Base-by-base conservation (phyloP, 2,113 vertebrate species). In the Suncus etruscus region DNA sequence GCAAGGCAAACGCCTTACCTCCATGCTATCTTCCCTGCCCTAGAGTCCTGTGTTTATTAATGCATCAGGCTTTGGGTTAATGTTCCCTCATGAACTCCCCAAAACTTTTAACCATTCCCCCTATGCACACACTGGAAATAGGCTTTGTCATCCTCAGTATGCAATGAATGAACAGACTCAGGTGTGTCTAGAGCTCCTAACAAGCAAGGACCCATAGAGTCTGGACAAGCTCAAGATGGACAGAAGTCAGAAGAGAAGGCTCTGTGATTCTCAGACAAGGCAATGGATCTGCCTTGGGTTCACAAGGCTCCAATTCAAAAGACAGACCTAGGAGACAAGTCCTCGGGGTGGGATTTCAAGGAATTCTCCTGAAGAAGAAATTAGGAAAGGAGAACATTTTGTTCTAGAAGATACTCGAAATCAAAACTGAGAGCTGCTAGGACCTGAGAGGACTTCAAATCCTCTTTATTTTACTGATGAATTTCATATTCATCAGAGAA, bases 401-500 rank as follows among this genome's bases (percentile, higher is more conserved):
- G n/a, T 51, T 58, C 8, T 75, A 16, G 22, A 54, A 89, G 58
- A 47, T 89, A 82, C 24, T 68, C 12, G 45, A 31, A 80, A 31
- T 76, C 79, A 39, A 25, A 25, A 20, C 16, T 78, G 11, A 63
- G 31, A 87, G 50, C 48, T 47, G 0, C 80, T 75, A 47, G 25
- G 45, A 58, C 54, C 22, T 77, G 18, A 32, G 45, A 32, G 20
- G 31, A 20, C 32, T 80, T 83, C 29, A 11, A 47, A 45, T 29
- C 61, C 27, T 77, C 47, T 69, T 51, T 20, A 29, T 47, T 58
- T 73, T 45, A 58, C 80, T 73, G 25, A 48, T 51, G 83, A 85
- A 50, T 45, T 87, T 15, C 39, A 79, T 70, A 73, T 4, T 39
- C n/a, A 74, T n/a, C 85, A 83, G 88, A 94, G 92, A 95, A 70